Evolutionary conservation across 2,797 vertebrate genomes (phyloP), one percentile per base, ranked within the genome.

Genomic region (Anguilla marmorata): DNA sequence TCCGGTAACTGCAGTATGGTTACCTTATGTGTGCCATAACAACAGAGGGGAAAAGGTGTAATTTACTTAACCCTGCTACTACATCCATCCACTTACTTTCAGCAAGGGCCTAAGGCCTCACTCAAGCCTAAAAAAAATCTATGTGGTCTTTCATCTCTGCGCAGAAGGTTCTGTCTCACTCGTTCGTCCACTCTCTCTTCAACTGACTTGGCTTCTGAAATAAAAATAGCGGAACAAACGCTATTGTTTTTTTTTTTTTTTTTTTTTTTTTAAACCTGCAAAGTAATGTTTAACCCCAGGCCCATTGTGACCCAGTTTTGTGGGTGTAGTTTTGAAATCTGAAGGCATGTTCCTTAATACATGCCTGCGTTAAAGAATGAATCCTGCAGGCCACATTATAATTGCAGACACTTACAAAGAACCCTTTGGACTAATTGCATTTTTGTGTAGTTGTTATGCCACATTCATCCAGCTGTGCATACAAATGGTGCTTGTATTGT

Each of bases 271-370:
- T 82, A 86, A 88, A 86, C 69, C 56, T 88, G 76, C 85, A 90
- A 88, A 91, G 89, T 86, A 90, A 89, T 89, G 86, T 84, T 76
- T 90, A 83, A 91, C 92, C 37, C 86, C 85, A 91, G 74, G 91
- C 90, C 63, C 86, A 72, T 79, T 85, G 84, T 90, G 92, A 91
- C 92, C 92, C 89, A 92, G 72, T 91, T 93, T 91, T 86, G 63
- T 83, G 74, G 74, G 88, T 86, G 80, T 85, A 82, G 54, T 85
- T 45, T 56, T 86, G 80, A 72, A 48, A 76, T 76, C 74, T 16
- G 14, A 58, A 80, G 52, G 74, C 72, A 86, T 87, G 21, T 86
- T 86, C 48, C 60, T 41, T 90, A 90, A 91, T 91, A 89, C 91
- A 89, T 58, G 72, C 66, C 82, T 58, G 85, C 80, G 89, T 90